Conservation (phyloP, 1,140 invertebrate species). For the Gonatopus flavifemur region DNA sequence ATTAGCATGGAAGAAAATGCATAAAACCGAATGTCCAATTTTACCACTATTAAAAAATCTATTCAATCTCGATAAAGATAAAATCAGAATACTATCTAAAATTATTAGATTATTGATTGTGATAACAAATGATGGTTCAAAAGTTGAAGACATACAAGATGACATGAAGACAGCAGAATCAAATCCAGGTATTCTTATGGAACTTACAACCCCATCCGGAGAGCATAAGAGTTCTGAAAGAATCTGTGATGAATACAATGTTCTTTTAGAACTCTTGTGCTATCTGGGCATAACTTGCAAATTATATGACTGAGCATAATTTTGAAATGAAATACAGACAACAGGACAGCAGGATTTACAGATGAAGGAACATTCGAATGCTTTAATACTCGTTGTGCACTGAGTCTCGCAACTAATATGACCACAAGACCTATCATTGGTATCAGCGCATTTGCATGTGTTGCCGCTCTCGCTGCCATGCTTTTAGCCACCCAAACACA, state of each 20-base stretch:
- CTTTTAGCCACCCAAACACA: slow-evolving; percentile 52
- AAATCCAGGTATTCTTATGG: slow-evolving; percentile 47
- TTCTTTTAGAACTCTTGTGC: slow-evolving; percentile 41
- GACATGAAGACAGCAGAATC: slow-evolving; percentile 42
- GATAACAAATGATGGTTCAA: slow-evolving; percentile 45
- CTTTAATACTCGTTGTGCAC: slow-evolving; percentile 37
- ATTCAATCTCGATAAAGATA: slow-evolving; percentile 52
- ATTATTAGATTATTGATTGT: slow-evolving; percentile 52
- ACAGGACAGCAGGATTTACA: slow-evolving; percentile 52
- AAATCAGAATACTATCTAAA: slow-evolving; percentile 56
- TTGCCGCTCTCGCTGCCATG: slow-evolving; percentile 45
- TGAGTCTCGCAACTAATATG: slow-evolving; percentile 52
- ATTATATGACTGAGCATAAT: too few species aligned
- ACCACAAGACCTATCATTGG: slow-evolving; percentile 44
- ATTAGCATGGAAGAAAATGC: slow-evolving; percentile 59
- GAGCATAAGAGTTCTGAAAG: slow-evolving; percentile 33
- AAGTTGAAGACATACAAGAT: slow-evolving; percentile 41
- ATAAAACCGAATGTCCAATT: slow-evolving; percentile 65
- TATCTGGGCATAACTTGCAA: too few species aligned
- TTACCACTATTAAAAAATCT: slow-evolving; percentile 50
- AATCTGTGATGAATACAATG: too few species aligned
- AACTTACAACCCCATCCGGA: background rate
- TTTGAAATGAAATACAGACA: slow-evolving; percentile 44
- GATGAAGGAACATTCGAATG: slow-evolving; percentile 41
- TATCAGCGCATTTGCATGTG: slow-evolving; percentile 51